Percentiles rank a stretch among this genome's conserved stretches.
phyloP scores from a whole-genome alignment of 2,888 invertebrate genomes.

The Drosophila putrida region DNA sequence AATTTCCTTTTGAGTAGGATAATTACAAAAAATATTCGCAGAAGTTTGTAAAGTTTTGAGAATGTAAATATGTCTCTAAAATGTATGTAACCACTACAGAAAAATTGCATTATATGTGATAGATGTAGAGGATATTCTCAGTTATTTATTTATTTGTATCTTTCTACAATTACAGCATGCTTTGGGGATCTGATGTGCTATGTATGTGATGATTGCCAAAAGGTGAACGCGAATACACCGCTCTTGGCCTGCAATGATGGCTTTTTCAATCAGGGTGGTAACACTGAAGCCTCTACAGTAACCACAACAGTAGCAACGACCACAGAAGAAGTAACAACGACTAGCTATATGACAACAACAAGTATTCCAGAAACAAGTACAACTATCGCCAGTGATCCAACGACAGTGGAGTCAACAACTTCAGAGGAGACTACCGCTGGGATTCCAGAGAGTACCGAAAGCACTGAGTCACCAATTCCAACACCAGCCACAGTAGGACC shows the following conservation, averaged over 20 bases:
- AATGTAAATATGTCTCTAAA: no score
- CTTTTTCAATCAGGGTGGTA: constrained; percentile 66
- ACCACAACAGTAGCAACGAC: constrained; percentile 56
- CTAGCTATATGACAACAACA: constrained; percentile 19
- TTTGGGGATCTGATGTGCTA: constrained; percentile 79
- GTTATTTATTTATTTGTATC: not conserved
- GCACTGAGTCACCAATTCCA: constrained; percentile 50
- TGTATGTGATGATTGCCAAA: constrained; percentile 80
- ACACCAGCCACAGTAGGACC: constrained; percentile 67
- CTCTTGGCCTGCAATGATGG: constrained; percentile 73
- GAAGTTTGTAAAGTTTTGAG: no score
- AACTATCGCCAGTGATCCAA: constrained; percentile 11
- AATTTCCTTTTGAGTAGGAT: no score
- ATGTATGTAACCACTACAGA: no score
- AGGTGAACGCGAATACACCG: constrained; percentile 64
- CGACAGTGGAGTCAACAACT: constrained; percentile 20
- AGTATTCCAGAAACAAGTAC: constrained; percentile 29
- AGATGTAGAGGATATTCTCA: not conserved
- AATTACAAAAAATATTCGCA: no score
- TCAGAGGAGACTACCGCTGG: constrained; percentile 16
- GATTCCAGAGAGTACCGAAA: constrained; percentile 29
- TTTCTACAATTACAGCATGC: constrained; percentile 54
- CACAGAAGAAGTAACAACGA: constrained; percentile 19
- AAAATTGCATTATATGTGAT: not conserved
- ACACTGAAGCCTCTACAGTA: constrained; percentile 64